These are phyloP conservation scores for Porites rus DNA, from an alignment of 92 coral and sea anemone species.

Conservation along the genomic window DNA sequence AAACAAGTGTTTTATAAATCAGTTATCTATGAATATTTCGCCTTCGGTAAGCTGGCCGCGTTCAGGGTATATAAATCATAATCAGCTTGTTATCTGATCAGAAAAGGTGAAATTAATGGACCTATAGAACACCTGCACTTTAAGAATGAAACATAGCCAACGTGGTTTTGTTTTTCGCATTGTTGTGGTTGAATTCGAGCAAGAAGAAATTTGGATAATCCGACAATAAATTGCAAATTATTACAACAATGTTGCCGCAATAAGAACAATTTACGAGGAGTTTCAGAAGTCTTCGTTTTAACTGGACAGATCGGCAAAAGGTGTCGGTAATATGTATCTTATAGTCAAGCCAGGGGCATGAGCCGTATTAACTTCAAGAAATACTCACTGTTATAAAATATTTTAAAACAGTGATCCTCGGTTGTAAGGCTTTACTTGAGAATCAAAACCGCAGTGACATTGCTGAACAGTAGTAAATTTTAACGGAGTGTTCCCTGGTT, in stretches of 20 bases:
- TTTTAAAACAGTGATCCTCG: no score
- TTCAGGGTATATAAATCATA: slow-evolving; percentile 25
- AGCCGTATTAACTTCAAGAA: not conserved
- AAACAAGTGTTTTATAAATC: slow-evolving; percentile 6
- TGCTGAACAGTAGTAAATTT: slow-evolving; percentile 3
- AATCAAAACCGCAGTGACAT: not conserved
- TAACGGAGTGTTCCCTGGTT: slow-evolving; percentile 15
- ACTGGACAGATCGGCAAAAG: not conserved
- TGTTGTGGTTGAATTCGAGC: slow-evolving; percentile 14
- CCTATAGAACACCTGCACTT: slow-evolving; percentile 31
- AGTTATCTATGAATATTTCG: slow-evolving; percentile 16
- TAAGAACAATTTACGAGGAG: not conserved
- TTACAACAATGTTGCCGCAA: not conserved
- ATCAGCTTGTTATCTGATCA: slow-evolving; percentile 36
- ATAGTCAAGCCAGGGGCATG: not conserved
- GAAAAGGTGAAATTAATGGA: slow-evolving; percentile 25
- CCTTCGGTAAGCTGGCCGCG: not conserved
- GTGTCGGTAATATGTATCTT: no score
- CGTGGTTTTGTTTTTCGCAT: slow-evolving; percentile 2
- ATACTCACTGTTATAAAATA: not conserved
- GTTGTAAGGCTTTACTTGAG: not conserved
- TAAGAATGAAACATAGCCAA: slow-evolving; percentile 11
- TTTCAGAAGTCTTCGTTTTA: not conserved
- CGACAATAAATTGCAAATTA: slow-evolving; percentile 7
- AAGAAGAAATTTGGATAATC: not conserved